These are phyloP conservation scores for Drosophila bipectinata DNA, from an alignment of 1,140 invertebrate genomes.

Conservation along the genomic window DNA sequence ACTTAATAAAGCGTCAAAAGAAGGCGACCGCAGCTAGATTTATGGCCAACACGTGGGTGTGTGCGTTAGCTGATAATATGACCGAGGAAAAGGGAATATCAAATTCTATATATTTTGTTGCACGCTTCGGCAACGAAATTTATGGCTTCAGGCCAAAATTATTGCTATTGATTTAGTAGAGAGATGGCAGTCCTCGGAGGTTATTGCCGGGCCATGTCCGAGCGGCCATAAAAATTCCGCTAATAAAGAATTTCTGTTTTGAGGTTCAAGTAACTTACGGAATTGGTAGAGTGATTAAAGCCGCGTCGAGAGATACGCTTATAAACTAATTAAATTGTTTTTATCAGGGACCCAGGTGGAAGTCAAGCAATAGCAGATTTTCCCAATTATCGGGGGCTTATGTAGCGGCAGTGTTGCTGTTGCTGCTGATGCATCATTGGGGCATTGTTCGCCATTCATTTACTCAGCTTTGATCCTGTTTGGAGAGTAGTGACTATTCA, in stretches of 20 bases:
- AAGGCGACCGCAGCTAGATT: slow-evolving; percentile 50
- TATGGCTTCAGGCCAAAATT: slow-evolving; percentile 60
- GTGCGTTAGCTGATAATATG: slow-evolving; percentile 32
- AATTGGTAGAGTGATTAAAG: slow-evolving; percentile 5
- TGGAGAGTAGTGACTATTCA: background rate
- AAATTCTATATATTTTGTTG: slow-evolving; percentile 37
- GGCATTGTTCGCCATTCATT: background rate
- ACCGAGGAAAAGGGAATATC: slow-evolving; percentile 30
- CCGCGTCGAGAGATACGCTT: background rate
- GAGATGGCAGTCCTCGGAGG: slow-evolving; percentile 16
- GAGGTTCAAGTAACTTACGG: background rate
- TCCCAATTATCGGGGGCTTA: slow-evolving; percentile 6
- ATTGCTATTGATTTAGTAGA: slow-evolving; percentile 71
- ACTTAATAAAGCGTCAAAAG: slow-evolving; percentile 56
- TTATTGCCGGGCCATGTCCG: slow-evolving; percentile 24
- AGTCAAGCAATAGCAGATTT: slow-evolving; percentile 5
- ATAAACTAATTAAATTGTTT: slow-evolving; percentile 21
- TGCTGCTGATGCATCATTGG: slow-evolving; percentile 2
- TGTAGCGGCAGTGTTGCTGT: background rate
- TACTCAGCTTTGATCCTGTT: slow-evolving; percentile 8
- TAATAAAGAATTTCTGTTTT: slow-evolving; percentile 36
- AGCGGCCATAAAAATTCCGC: slow-evolving; percentile 48
- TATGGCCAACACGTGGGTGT: slow-evolving; percentile 58
- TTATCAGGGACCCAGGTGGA: background rate
- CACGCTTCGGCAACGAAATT: slow-evolving; percentile 38